Evolutionary conservation across 30 jellyfish, hydroid and myxozoan species (phyloP), one percentile per base, ranked within the genome.

Genomic region (Chironex yamaguchii): DNA sequence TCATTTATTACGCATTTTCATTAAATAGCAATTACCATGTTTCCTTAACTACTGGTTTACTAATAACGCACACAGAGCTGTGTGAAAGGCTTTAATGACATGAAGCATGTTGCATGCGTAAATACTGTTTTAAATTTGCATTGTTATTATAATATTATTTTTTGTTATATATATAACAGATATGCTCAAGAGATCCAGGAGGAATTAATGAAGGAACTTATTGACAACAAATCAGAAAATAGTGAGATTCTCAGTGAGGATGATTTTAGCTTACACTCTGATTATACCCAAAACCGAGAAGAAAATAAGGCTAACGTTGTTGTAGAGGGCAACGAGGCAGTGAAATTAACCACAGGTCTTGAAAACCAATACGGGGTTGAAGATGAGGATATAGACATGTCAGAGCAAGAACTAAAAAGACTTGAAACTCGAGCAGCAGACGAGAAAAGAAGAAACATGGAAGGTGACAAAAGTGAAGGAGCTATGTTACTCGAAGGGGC

Each of bases 221-320:
- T 24, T 6, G 73, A 58, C 26, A 32, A 31, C 32, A 91, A 87
- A 29, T 64, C 87, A 2, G 73, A 9, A 22, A 6, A 4, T 4
- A 24, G 31, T n/a, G 96, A 87, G 80, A 63, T 87, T 34, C 30
- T 85, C 1, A 85, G 95, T 26, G 95, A 85, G 25, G 95, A 85
- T 23, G 66, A 82, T 62, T 85, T 85, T 42, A 85, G 95, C 48
- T 30, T 73, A 0, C 36, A 85, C 49, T 71, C 95, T 1, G 95
- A 73, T 20, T 89, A 85, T 23, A 27, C 74, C 4, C 88, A 85
- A 73, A 89, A 85, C 25, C 28, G 72, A 32, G 95, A 85, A 62
- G 87, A 73, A 21, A 63, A 33, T 25, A 72, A 89, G 32, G 9
- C 74, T 51, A 85, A 71, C 28, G 29, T 22, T 11, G 72, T 73